Evolutionary conservation across 2,113 vertebrate species (phyloP).

Genomic region (Rhegmatorhina hoffmannsi): DNA sequence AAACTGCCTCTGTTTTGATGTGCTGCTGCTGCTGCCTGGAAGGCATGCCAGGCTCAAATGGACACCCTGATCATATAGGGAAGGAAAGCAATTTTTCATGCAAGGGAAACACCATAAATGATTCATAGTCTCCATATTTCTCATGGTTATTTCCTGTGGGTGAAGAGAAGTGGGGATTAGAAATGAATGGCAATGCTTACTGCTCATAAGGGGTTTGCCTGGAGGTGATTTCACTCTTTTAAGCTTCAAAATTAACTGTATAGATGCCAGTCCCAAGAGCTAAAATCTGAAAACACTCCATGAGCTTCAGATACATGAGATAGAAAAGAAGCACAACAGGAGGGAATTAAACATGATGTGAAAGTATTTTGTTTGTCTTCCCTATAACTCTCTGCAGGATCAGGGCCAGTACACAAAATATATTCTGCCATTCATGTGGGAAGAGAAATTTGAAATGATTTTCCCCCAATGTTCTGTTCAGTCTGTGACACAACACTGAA

Average conservation of each 20-base stretch:
- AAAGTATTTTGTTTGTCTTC: neutral
- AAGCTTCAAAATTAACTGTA: conserved; percentile 27
- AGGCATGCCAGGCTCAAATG: conserved; percentile 54
- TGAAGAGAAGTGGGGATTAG: conserved; percentile 60
- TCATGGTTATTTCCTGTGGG: conserved; percentile 69
- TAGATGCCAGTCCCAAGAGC: neutral
- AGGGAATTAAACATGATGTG: neutral
- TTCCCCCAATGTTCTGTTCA: neutral
- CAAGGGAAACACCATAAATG: conserved; percentile 58
- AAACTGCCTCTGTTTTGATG: neutral
- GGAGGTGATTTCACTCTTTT: conserved; percentile 43
- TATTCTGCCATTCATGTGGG: neutral
- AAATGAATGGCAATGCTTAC: conserved; percentile 62
- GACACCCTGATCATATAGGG: conserved; percentile 29
- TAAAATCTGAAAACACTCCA: neutral
- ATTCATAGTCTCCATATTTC: conserved; percentile 55
- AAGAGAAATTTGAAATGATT: neutral
- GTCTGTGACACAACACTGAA: neutral
- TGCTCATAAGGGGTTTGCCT: conserved; percentile 55
- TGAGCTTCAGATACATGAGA: neutral
- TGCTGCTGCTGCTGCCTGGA: conserved; percentile 31
- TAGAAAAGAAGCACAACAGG: neutral
- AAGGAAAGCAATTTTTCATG: conserved; percentile 61
- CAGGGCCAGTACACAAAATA: neutral
- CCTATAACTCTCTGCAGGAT: neutral